These are phyloP conservation scores for Pangasius sanitwongsei DNA, from an alignment of 2,797 vertebrate genomes.

Conservation along the genomic window DNA sequence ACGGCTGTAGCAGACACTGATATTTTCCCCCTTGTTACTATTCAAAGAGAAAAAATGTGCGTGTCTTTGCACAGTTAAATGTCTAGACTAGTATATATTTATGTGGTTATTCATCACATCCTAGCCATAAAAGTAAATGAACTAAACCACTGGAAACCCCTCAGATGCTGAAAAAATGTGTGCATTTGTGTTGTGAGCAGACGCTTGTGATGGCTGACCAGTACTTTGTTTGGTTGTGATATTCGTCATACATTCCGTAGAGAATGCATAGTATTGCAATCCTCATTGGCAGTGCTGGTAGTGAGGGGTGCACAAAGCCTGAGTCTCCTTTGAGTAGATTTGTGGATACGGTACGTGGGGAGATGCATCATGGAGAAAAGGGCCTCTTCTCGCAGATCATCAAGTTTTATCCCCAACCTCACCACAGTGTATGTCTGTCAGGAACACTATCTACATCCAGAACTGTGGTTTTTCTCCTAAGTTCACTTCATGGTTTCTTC, in stretches of 20 bases:
- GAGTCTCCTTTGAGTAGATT: constrained; percentile 37
- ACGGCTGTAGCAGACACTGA: constrained; percentile 12
- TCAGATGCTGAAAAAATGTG: neutral
- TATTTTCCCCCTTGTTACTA: constrained; percentile 31
- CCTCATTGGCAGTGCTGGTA: constrained; percentile 62
- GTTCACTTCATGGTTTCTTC: constrained; percentile 25
- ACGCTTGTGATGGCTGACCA: neutral
- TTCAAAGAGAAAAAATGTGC: constrained; percentile 14
- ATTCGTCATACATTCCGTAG: constrained; percentile 60
- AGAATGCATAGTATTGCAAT: constrained; percentile 62
- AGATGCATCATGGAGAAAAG: constrained; percentile 39
- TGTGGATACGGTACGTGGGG: constrained; percentile 36
- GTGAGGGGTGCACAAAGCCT: constrained; percentile 43
- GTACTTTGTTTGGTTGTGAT: constrained; percentile 6
- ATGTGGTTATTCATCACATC: constrained; percentile 33
- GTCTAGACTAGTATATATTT: constrained; percentile 33
- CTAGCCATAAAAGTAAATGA: constrained; percentile 24
- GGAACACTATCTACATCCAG: constrained; percentile 39
- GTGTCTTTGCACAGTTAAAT: constrained; percentile 38
- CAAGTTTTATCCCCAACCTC: constrained; percentile 25
- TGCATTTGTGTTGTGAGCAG: constrained; percentile 41
- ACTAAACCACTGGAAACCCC: constrained; percentile 28
- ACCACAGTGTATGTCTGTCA: constrained; percentile 37
- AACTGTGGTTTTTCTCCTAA: constrained; percentile 39
- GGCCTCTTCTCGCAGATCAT: constrained; percentile 45